Evolutionary conservation across 2,113 vertebrate species (phyloP), one percentile per base, ranked within the genome.

Genomic region (Psittacula cyanocephala): DNA sequence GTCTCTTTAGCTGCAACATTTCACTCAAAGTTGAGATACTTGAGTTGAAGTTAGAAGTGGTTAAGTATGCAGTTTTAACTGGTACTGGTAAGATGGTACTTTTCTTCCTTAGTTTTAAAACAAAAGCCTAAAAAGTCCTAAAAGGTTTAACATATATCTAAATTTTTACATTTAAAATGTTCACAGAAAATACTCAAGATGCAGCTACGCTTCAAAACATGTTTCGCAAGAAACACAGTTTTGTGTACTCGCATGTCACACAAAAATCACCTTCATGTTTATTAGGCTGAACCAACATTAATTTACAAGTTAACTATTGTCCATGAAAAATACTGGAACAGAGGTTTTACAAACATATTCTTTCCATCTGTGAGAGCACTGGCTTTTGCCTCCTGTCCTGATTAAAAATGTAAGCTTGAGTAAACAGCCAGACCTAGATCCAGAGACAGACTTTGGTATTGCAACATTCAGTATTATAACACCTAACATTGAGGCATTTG

Each of bases 1-100:
- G 91, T 95, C 65, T 95, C 91, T 92, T 69, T 70, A 91, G 70
- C 69, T 96, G 81, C 94, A 96, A 92, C 72, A 91, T 78, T 96
- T 95, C 92, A 95, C 43, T 95, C 91, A 89, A 81, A 94, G 80
- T 50, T 91, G 50, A 93, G 84, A 91, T 78, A 91, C 69, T 29
- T 39, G 7, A 83, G 64, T 35, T 88, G 76, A 96, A 94, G 82
- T 49, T 69, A 81, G 80, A 93, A 84, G 62, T 78, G 37, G 78
- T 57, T 93, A 92, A 88, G 82, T 88, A 82, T 18, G 29, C 35
- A 71, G 20, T 77, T 94, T 84, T 84, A 90, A 92, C 29, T 39
- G 64, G 74, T 70, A 69, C 27, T 49, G 29, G 3, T 59, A 86
- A 41, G 29, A 86, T 14, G 9, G 49, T 39, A 78, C 25, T 55